Percentiles rank a stretch among this genome's conserved stretches.
These are phyloP conservation scores for Aurelia sp. DNA, from an alignment of 30 jellyfish, hydroid and myxozoan genomes.

Conservation along the genomic window DNA sequence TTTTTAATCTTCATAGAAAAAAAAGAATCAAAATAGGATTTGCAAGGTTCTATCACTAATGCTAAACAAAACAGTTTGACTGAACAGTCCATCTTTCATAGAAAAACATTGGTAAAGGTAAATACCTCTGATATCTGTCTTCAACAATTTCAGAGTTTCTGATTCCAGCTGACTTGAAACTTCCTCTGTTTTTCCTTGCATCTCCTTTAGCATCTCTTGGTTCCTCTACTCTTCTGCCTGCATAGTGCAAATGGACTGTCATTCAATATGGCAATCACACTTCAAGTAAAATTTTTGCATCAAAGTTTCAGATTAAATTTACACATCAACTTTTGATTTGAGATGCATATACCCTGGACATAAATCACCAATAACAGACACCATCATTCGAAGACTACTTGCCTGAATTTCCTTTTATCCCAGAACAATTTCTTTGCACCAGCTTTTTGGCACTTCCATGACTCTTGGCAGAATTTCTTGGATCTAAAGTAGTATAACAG, in stretches of 20 bases:
- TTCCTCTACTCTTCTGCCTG: slow-evolving; percentile 36
- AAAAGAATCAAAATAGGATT: too few species aligned
- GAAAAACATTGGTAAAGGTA: too few species aligned
- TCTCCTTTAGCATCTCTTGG: slow-evolving; percentile 37
- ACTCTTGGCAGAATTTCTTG: neutral
- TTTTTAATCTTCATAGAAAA: too few species aligned
- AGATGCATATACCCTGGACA: too few species aligned
- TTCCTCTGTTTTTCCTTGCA: slow-evolving; percentile 4
- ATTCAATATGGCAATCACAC: neutral
- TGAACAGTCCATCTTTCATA: too few species aligned
- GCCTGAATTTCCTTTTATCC: neutral
- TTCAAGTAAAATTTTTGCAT: neutral
- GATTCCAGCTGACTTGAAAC: slow-evolving; percentile 44
- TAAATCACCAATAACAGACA: too few species aligned
- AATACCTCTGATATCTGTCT: neutral
- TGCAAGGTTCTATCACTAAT: too few species aligned
- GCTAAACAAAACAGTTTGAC: too few species aligned
- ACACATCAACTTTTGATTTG: too few species aligned
- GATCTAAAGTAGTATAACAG: too few species aligned
- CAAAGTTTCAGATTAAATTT: too few species aligned
- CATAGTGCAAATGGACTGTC: neutral
- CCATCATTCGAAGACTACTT: too few species aligned
- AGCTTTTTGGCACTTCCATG: neutral
- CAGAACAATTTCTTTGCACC: neutral
- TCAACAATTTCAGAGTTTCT: slow-evolving; percentile 3